Evolutionary conservation across 1,140 invertebrate species (phyloP).

Genomic region (Mya arenaria): DNA sequence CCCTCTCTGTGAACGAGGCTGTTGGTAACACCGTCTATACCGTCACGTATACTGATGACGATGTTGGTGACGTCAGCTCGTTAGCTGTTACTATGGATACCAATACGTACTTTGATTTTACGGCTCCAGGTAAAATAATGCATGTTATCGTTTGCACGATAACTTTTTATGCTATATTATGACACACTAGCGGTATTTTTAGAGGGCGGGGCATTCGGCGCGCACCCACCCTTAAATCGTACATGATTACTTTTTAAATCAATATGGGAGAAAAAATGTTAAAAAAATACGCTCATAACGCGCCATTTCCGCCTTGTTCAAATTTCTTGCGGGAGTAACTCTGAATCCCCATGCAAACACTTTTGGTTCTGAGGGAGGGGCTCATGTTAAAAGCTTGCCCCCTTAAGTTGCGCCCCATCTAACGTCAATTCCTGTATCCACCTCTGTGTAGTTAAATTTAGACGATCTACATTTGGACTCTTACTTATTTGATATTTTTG

Average conservation of each 20-base stretch:
- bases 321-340: no score
- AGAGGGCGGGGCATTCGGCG: background rate
- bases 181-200: background rate
- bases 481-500: no score
- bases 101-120: constrained; percentile 2
- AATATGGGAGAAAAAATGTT: background rate
- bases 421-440: no score
- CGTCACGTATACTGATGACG: constrained; percentile 24
- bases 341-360: no score
- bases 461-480: no score
- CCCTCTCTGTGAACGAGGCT: background rate
- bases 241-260: background rate
- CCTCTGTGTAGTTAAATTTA: no score
- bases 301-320: background rate
- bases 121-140: background rate
- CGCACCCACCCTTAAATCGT: background rate
- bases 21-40: constrained; percentile 18
- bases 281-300: background rate
- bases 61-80: constrained; percentile 12
- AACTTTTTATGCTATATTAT: background rate
- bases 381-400: no score
- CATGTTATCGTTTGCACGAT: background rate
- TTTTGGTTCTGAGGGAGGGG: no score
- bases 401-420: no score
- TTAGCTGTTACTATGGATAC: background rate